Conservation (phyloP, 2,113 vertebrate species). For the Malurus elegans region DNA sequence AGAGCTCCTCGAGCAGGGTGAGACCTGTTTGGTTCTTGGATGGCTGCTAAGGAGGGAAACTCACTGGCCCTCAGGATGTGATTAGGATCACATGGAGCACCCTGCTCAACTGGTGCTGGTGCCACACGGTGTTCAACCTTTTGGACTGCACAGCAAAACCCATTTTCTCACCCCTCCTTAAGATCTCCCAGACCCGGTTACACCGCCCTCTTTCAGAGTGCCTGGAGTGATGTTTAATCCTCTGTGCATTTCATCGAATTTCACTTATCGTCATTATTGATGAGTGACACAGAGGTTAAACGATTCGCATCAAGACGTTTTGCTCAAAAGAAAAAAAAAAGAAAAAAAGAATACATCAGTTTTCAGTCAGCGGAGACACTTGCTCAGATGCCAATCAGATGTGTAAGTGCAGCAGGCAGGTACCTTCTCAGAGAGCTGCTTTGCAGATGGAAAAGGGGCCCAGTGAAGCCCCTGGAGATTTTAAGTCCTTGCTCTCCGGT, state of each 20-base stretch:
- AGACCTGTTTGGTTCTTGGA: conserved; percentile 11
- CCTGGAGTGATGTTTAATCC: conserved; percentile 59
- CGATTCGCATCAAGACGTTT: neutral
- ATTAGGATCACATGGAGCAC: neutral
- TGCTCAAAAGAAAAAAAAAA: neutral
- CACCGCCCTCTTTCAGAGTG: neutral
- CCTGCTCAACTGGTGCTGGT: neutral
- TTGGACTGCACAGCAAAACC: neutral
- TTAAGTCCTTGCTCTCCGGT: neutral
- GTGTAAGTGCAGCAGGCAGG: neutral
- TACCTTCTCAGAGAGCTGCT: neutral
- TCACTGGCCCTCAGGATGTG: neutral
- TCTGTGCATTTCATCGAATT: conserved; percentile 33
- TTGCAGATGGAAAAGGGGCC: neutral
- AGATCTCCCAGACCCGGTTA: neutral
- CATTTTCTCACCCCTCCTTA: neutral
- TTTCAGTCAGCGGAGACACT: conserved; percentile 1
- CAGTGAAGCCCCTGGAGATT: conserved; percentile 7
- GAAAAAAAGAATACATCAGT: neutral
- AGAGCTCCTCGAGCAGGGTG: conserved; percentile 1
- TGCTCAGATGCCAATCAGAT: neutral
- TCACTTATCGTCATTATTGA: conserved; percentile 60
- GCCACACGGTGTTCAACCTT: neutral
- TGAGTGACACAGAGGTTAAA: conserved; percentile 60
- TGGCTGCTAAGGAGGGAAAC: neutral